Percentiles rank a stretch among this genome's conserved stretches.
These are phyloP conservation scores for Oreonectes daqikongensis DNA, from an alignment of 2,797 vertebrate species.

Conservation along the genomic window DNA sequence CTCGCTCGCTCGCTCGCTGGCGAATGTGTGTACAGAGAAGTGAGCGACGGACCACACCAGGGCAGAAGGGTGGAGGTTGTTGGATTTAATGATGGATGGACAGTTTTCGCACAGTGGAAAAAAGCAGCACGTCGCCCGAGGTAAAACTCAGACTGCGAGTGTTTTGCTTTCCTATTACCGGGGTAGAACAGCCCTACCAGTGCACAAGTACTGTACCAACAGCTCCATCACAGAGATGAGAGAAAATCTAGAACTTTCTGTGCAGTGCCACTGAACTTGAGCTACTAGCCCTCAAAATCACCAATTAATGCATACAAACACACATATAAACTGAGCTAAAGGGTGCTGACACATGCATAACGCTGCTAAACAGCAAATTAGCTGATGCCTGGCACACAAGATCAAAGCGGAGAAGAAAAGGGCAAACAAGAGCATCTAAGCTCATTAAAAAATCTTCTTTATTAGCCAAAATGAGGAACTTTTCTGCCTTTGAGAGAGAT, in stretches of 20 bases:
- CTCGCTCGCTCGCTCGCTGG: no score
- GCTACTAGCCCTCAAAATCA: neutral
- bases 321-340: neutral
- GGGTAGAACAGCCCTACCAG: conserved; percentile 53
- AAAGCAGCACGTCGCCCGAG: conserved; percentile 63
- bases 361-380: conserved; percentile 58
- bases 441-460: conserved; percentile 70
- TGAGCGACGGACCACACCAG: conserved; percentile 25
- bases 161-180: conserved; percentile 75
- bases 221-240: conserved; percentile 58
- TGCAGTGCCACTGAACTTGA: neutral
- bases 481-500: conserved; percentile 39
- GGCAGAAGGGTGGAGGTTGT: conserved; percentile 36
- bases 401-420: conserved; percentile 62
- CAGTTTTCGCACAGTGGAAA: conserved; percentile 57
- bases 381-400: conserved; percentile 58
- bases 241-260: conserved; percentile 5
- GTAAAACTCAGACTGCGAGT: conserved; percentile 60
- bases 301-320: conserved; percentile 16
- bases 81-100: conserved; percentile 49
- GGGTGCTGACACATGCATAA: conserved; percentile 28
- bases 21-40: neutral
- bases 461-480: conserved; percentile 69
- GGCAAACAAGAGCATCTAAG: conserved; percentile 41
- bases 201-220: conserved; percentile 64